These are phyloP conservation scores for Actinopyga echinites DNA, from an alignment of 53 echinoderm and acorn worm genomes.

Conservation along the genomic window DNA sequence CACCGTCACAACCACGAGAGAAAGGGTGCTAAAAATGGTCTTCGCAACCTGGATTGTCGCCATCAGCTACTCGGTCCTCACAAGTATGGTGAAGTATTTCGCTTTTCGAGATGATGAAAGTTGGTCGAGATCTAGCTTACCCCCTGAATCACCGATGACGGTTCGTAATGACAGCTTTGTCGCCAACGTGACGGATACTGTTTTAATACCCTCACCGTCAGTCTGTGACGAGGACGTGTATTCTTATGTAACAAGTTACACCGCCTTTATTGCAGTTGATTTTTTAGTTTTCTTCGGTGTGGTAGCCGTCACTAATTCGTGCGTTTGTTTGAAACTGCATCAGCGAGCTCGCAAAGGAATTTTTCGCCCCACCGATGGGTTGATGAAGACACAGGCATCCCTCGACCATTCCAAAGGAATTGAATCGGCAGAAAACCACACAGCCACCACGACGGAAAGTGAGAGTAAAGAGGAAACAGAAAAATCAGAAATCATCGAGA, in stretches of 20 bases:
- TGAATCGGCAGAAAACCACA: neutral
- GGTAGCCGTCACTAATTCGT: no score
- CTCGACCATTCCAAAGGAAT: neutral
- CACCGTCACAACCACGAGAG: neutral
- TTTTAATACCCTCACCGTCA: no score
- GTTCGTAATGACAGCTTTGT: no score
- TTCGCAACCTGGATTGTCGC: neutral
- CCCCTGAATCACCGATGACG: no score
- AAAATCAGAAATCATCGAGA: neutral
- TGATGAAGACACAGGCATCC: no score
- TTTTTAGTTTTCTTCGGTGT: no score
- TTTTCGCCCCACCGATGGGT: neutral
- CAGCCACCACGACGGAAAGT: neutral
- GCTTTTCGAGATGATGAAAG: no score
- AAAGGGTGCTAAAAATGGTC: neutral
- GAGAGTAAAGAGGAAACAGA: neutral
- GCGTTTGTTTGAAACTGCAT: neutral
- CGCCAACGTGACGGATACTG: no score
- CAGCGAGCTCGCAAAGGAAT: neutral
- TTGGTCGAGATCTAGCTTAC: no score
- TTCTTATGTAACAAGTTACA: no score
- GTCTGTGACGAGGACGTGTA: no score
- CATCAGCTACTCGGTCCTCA: neutral
- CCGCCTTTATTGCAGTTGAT: no score
- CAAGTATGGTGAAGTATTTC: neutral